A percentile compares a stretch with the other conserved stretches of the same genome.
These are phyloP conservation scores for Ptychobarbus kaznakovi DNA, from an alignment of 2,797 vertebrate genomes.

Conservation along the genomic window DNA sequence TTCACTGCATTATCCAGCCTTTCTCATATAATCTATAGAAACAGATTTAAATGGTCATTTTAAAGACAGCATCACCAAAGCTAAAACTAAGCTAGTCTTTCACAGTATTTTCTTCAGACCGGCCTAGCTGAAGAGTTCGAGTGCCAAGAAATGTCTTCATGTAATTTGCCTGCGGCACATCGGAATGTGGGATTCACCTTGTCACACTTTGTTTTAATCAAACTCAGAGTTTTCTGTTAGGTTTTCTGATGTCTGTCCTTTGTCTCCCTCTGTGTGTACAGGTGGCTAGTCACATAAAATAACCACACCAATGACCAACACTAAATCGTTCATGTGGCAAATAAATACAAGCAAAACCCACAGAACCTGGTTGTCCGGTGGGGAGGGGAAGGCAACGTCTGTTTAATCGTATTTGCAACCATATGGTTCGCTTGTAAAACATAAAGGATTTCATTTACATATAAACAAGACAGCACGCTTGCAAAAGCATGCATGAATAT, in stretches of 20 bases:
- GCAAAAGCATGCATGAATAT: background rate
- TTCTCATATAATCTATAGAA: background rate
- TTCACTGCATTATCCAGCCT: background rate
- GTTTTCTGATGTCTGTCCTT: slow-evolving; percentile 23
- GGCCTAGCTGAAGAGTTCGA: slow-evolving; percentile 22
- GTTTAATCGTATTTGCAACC: slow-evolving; percentile 70
- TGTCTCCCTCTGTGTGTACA: slow-evolving; percentile 29
- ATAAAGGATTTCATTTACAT: slow-evolving; percentile 49
- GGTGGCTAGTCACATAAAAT: slow-evolving; percentile 1
- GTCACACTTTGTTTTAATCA: slow-evolving; percentile 48
- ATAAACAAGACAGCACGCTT: slow-evolving; percentile 8
- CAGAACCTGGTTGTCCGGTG: slow-evolving; percentile 51
- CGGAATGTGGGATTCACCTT: slow-evolving; percentile 54
- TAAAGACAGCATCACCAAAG: background rate
- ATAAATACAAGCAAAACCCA: background rate
- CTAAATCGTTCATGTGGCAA: background rate
- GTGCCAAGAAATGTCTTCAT: slow-evolving; percentile 48
- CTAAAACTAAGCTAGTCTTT: background rate
- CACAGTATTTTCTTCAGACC: slow-evolving; percentile 46
- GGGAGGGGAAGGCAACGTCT: slow-evolving; percentile 64
- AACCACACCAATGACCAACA: background rate
- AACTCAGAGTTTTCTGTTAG: slow-evolving; percentile 7
- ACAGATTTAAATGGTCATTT: background rate
- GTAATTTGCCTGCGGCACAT: slow-evolving; percentile 25
- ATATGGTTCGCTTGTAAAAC: slow-evolving; percentile 56